Conservation (phyloP, 1,140 invertebrate species). For the Leptopilina clavipes region DNA sequence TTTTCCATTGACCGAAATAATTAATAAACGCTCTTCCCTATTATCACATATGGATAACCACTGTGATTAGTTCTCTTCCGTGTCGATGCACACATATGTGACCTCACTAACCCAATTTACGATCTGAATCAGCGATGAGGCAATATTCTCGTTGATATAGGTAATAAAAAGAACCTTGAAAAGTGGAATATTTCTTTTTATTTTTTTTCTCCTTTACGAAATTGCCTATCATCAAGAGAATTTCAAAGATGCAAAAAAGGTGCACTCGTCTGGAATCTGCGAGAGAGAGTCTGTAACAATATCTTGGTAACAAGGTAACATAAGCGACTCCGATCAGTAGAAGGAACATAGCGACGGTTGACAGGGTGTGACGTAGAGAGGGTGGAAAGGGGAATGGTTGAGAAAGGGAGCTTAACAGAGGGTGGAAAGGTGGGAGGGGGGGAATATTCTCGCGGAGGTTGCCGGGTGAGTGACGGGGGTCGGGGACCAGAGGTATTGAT, state of each 20-base stretch:
- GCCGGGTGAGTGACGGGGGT: conserved; percentile 58
- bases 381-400: conserved; percentile 51
- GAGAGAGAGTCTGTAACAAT: conserved; percentile 1
- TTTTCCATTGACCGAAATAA: not conserved
- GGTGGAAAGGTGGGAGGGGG: conserved; percentile 51
- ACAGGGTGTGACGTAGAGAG: conserved; percentile 42
- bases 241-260: not conserved
- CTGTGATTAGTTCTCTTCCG: not conserved
- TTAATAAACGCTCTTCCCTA: not conserved
- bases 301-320: conserved; percentile 26
- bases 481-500: conserved; percentile 70
- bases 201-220: too few species aligned
- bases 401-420: conserved; percentile 45
- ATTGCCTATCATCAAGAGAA: not conserved
- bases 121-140: not conserved
- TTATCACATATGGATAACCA: not conserved
- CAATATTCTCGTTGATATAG: not conserved
- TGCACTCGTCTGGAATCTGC: not conserved
- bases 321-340: conserved; percentile 37
- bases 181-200: too few species aligned
- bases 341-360: conserved; percentile 37
- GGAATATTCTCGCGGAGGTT: conserved; percentile 61
- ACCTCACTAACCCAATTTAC: conserved; percentile 31
- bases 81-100: conserved; percentile 1
- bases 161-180: too few species aligned